These are phyloP conservation scores for Pavo muticus DNA, from an alignment of 2,113 vertebrate genomes.

Conservation along the genomic window DNA sequence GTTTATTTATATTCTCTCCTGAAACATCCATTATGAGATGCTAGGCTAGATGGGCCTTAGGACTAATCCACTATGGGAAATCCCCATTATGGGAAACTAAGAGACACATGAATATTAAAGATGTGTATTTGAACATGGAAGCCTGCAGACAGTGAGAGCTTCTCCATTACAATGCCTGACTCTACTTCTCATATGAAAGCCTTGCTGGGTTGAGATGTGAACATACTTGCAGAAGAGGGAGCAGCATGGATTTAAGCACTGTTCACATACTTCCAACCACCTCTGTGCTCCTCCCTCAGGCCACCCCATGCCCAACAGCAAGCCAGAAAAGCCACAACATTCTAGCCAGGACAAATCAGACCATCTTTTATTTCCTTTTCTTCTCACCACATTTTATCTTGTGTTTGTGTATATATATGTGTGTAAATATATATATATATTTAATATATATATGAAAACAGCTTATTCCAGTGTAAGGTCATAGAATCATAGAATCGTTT, in stretches of 20 bases:
- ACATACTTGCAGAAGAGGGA: not conserved
- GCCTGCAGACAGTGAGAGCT: not conserved
- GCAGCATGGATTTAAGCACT: not conserved
- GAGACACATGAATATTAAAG: accelerated
- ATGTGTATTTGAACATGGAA: not conserved
- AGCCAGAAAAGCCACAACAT: not conserved
- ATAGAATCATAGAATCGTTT: no score
- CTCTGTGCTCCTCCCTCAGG: not conserved
- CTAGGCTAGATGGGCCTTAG: accelerated
- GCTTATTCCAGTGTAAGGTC: not conserved
- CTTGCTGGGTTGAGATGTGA: not conserved
- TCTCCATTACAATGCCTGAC: not conserved
- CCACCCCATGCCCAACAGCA: not conserved
- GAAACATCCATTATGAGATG: not conserved
- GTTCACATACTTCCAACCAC: not conserved
- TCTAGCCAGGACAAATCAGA: not conserved
- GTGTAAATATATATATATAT: not conserved
- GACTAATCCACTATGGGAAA: not conserved
- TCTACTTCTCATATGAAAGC: not conserved
- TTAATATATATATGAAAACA: not conserved
- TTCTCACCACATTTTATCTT: not conserved
- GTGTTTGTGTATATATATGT: not conserved
- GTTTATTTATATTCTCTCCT: not conserved
- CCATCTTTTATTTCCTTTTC: not conserved
- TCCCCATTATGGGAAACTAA: not conserved